Base-by-base conservation (phyloP, 1,140 invertebrate species). In the Teleopsis dalmanni region DNA sequence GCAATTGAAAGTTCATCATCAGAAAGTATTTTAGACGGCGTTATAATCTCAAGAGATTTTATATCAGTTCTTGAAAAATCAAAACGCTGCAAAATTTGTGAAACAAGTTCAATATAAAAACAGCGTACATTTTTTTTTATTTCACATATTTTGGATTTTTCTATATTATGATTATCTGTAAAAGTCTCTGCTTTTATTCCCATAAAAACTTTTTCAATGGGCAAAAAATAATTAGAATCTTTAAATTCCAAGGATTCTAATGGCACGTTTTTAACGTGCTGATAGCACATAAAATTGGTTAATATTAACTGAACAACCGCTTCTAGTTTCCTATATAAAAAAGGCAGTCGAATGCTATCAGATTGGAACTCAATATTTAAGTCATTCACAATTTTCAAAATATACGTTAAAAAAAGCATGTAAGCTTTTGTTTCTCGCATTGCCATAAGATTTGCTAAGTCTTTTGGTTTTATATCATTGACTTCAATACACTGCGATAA, bases 281-380 rank as follows among this genome's bases (percentile, higher is more conserved):
- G 14, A n/a, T 18, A 29, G 26, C 40, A 25, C 2, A 37, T 48
- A 23, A 48, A 48, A 27, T 48, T 48, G n/a, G 16, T 27, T 10
- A 40, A 31, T 27, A 48, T 48, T 37, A 47, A 47, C 16, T 47
- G 36, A 27, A 47, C 36, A 38, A 37, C 37, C 37, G 25, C 16
- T 47, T 47, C 45, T n/a, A 25, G 5, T 34, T 46, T 29, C 11
- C 19, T 4, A 23, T 46, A 46, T 8, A 46, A 18, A 46, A 31
- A 48, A 21, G 46, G 37, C 23, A 48, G 21, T 6, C 36, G 22
- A 4, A 27, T 26, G n/a, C 21, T 41, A 41, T 48, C 47, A n/a
- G 46, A 48, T 40, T 48, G 35, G 14, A 43, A 43, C 9, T 35
- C 48, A 23, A 43, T 50, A 9, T 44, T 43, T 27, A 50, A 43